Evolutionary conservation across 2,888 invertebrate genomes (phyloP), one percentile per base, ranked within the genome.

Genomic region (Diaperis boleti): DNA sequence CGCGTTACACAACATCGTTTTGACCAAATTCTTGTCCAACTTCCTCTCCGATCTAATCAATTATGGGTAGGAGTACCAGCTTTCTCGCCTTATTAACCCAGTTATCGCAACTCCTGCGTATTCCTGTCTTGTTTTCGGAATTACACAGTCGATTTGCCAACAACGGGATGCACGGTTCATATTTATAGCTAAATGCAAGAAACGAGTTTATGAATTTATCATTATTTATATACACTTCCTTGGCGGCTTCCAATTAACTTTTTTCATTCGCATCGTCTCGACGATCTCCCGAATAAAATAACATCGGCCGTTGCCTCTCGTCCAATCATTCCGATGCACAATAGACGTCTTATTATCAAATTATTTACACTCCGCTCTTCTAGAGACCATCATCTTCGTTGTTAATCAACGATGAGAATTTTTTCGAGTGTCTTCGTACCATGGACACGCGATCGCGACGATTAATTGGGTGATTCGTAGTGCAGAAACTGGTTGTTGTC

Each of bases 381-480:
- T n/a, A n/a, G n/a, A n/a, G n/a, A n/a, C n/a, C n/a, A n/a, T n/a
- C 47, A 13, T 13, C 26, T 29, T 45, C 14, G 42, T 22, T 5
- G 26, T 6, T 45, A 45, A 45, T 45, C 8, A 42, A 18, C 45
- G 26, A 2, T 42, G 42, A 2, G 37, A 22, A 20, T 56, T 44
- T 56, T 55, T 42, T 11, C 41, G 11, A 26, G 33, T 3, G 15
- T 54, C 54, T 11, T n/a, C n/a, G n/a, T n/a, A n/a, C 50, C 17
- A 54, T 39, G 41, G 22, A 44, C 55, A 55, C 55, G 55, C 56
- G 56, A 56, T 56, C 44, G 59, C 49, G 15, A n/a, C 62, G 50
- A 62, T 62, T 62, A 62, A 62, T 62, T 62, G 57, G 56, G 49
- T 33, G 62, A 56, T 62, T 62, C 61, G 35, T 56, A 59, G 35